Conservation (phyloP, 2,797 vertebrate genomes). For the Sarcophilus harrisii region DNA sequence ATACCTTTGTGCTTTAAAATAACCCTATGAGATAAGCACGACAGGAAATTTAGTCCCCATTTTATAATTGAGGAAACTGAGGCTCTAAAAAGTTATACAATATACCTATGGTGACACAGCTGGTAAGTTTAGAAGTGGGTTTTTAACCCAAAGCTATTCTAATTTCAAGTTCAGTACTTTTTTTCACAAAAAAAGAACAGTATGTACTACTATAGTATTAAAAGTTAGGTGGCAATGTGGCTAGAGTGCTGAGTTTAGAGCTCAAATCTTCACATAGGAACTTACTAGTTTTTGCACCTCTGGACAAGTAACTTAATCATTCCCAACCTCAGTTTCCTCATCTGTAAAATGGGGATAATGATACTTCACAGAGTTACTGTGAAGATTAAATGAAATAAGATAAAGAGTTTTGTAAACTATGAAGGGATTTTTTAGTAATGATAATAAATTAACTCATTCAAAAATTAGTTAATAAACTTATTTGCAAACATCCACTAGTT, state of each 20-base stretch:
- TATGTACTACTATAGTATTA: neutral
- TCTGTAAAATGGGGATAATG: neutral
- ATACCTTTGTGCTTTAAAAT: neutral
- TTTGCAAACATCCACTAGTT: slow-evolving; percentile 14
- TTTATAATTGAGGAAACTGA: neutral
- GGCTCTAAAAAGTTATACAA: neutral
- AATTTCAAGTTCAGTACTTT: neutral
- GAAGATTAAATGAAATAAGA: neutral
- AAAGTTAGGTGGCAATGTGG: neutral
- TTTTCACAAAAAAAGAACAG: neutral
- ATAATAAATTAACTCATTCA: neutral
- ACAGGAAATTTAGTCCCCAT: neutral
- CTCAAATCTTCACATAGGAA: neutral
- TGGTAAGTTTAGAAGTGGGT: neutral
- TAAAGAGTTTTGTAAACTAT: neutral
- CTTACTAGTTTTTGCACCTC: neutral
- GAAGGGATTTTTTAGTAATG: neutral
- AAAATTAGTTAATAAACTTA: neutral
- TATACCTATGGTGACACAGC: neutral
- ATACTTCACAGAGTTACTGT: neutral
- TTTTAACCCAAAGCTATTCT: neutral
- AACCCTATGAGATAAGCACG: neutral
- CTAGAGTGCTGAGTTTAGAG: neutral
- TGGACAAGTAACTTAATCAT: neutral
- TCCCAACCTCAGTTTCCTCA: neutral